These are phyloP conservation scores for Colius striatus DNA, from an alignment of 2,113 vertebrate genomes.

Conservation along the genomic window DNA sequence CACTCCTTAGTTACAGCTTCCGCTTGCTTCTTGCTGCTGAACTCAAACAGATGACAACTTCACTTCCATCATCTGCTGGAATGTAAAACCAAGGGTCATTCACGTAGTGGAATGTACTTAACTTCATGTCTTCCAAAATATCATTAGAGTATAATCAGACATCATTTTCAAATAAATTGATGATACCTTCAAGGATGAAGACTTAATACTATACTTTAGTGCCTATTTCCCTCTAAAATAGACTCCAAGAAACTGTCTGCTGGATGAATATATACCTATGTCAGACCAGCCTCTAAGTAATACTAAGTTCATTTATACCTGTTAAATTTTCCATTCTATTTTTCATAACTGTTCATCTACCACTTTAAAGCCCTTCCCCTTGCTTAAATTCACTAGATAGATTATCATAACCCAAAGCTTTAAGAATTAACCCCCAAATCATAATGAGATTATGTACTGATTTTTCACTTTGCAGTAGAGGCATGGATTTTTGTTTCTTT, in stretches of 20 bases:
- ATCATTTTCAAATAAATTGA: not conserved
- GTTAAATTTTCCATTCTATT: not conserved
- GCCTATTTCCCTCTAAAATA: not conserved
- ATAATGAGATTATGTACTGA: not conserved
- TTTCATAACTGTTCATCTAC: not conserved
- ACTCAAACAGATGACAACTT: not conserved
- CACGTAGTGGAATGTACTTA: not conserved
- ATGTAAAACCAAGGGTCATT: constrained; percentile 7
- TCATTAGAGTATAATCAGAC: not conserved
- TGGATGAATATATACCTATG: not conserved
- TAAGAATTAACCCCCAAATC: not conserved
- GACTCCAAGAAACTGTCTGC: not conserved
- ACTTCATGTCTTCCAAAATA: constrained; percentile 12
- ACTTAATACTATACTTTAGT: not conserved
- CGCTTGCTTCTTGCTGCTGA: not conserved
- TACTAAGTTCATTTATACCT: not conserved
- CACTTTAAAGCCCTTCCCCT: not conserved
- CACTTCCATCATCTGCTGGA: not conserved
- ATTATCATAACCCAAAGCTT: not conserved
- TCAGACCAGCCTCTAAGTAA: not conserved
- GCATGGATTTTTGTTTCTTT: not conserved
- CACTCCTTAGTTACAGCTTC: not conserved
- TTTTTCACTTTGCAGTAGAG: not conserved
- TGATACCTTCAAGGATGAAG: not conserved
- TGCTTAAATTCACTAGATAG: not conserved